Evolutionary conservation across 2,888 invertebrate species (phyloP), one percentile per base, ranked within the genome.

Genomic region (Syritta pipiens): DNA sequence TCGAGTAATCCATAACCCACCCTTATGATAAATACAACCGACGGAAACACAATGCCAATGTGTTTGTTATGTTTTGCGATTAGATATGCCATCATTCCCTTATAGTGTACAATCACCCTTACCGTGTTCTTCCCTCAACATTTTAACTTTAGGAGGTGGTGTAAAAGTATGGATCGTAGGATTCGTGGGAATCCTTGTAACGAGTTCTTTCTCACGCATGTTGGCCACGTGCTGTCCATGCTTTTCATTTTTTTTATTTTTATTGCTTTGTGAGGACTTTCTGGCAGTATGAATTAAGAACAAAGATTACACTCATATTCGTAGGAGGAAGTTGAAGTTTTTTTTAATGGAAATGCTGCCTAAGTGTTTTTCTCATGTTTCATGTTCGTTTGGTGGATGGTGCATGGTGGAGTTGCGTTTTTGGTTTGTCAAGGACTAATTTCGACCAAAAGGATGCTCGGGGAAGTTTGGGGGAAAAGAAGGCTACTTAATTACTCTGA

Each of bases 121-220:
- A 44, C 12, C 35, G n/a, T 51, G 30, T 35, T 4, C 57, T 59
- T 60, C 53, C 32, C 48, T 46, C 17, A 37, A 32, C 9, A 26
- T 20, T 17, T 35, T 32, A 7, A 26, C 44, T 14, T 17, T 9
- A 26, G 48, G 60, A 67, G 60, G 79, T 74, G 30, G 53, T 60
- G 51, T 19, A 12, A 24, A 67, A 10, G 51, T 46, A 10, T 51
- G 62, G 35, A 49, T 79, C 14, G 53, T 46, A 55, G 32, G 22
- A 49, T 65, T 83, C 85, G 85, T 85, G 85, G 85, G 88, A 88
- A 88, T 86, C 85, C 84, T 86, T 87, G 85, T 86, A 84, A 82
- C 84, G 84, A 83, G 81, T 74, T 84, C 85, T 85, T 89, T 88
- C 88, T 88, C 88, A 89, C 88, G 88, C 86, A 86, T 84, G 84